These are phyloP conservation scores for Orussus abietinus DNA, from an alignment of 1,140 invertebrate species.

Conservation along the genomic window DNA sequence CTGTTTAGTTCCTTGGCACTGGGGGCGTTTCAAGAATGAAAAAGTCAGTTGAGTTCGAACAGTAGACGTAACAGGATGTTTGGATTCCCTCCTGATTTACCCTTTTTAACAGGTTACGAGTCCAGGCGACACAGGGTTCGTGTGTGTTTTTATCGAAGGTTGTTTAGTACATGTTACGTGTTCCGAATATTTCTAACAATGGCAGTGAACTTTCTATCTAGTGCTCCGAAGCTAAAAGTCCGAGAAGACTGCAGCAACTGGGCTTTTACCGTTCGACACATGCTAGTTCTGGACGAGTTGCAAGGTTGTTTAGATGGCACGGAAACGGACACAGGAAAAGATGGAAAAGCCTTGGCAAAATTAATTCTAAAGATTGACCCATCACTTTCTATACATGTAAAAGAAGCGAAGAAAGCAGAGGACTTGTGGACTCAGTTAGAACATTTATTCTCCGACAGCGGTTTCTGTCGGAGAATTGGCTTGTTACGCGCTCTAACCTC, in stretches of 20 bases:
- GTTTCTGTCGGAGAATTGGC: conserved; percentile 27
- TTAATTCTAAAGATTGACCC: conserved; percentile 33
- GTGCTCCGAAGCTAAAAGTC: conserved; percentile 24
- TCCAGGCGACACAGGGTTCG: too few species aligned
- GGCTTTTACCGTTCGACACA: conserved; percentile 26
- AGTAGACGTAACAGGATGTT: too few species aligned
- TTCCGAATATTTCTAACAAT: too few species aligned
- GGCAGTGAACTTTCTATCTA: conserved; percentile 18
- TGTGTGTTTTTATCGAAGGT: too few species aligned
- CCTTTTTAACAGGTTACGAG: too few species aligned
- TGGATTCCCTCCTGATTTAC: too few species aligned
- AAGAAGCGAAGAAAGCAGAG: conserved; percentile 21
- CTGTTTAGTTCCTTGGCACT: too few species aligned
- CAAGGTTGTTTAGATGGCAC: background rate
- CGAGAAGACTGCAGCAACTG: conserved; percentile 29
- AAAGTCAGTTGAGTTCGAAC: too few species aligned
- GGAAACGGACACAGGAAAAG: conserved; percentile 17
- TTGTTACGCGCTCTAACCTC: conserved; percentile 23
- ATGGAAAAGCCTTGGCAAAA: conserved; percentile 32
- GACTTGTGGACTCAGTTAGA: conserved; percentile 34
- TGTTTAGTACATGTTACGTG: too few species aligned
- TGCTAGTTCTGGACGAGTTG: conserved; percentile 24
- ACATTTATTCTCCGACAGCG: conserved; percentile 25
- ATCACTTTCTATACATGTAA: conserved; percentile 34
- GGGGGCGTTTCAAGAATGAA: too few species aligned